Percentiles rank a stretch among this genome's conserved stretches.
Conservation (phyloP, 2,888 invertebrate species). For the Acanthosepion lycidas region DNA sequence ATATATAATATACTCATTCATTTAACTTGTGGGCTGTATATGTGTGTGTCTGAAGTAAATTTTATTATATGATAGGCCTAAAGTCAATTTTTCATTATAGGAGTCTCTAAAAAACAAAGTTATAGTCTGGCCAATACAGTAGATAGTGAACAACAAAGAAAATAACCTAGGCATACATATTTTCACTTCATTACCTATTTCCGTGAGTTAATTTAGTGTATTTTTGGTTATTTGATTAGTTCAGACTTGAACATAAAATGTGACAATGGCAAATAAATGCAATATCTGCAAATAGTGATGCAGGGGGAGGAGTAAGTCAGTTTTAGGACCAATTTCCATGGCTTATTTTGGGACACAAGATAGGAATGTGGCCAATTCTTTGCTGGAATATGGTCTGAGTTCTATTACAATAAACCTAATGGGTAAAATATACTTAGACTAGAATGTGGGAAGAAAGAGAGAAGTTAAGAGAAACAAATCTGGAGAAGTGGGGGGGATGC, state of each 20-base stretch:
- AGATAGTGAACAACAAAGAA: background rate
- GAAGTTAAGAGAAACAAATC: background rate
- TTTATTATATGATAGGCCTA: background rate
- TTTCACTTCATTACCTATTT: background rate
- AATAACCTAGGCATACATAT: background rate
- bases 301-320: background rate
- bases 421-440: background rate
- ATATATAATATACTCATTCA: too few relatives aligned
- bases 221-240: slow-evolving; percentile 33
- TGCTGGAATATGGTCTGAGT: slow-evolving; percentile 4
- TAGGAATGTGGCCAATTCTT: slow-evolving; percentile 33
- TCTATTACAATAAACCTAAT: slow-evolving; percentile 3
- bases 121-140: background rate
- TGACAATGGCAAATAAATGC: background rate
- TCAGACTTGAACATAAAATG: slow-evolving; percentile 11
- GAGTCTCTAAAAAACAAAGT: background rate
- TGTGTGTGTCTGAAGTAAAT: too few relatives aligned
- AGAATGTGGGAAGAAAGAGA: slow-evolving; percentile 13
- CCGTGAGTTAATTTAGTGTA: background rate
- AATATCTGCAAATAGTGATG: background rate
- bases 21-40: too few relatives aligned
- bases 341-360: background rate
- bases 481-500: too few relatives aligned
- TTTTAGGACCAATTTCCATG: slow-evolving; percentile 15
- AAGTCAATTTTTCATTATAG: background rate